Conservation (phyloP, 2,888 invertebrate genomes). For the Iphiclides podalirius region DNA sequence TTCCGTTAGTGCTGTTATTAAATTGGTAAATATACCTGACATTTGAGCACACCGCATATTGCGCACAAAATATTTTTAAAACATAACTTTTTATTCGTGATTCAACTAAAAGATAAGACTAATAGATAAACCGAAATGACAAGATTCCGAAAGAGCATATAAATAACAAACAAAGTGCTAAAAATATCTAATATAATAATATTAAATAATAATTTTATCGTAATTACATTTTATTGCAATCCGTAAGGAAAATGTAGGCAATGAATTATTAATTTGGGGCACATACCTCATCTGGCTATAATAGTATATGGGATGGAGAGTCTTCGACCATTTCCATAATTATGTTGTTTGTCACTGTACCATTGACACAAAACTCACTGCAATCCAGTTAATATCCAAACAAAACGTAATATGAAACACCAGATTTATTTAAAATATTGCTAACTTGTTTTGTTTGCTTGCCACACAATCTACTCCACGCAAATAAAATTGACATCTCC, state of each 20-base stretch:
- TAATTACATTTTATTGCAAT: no score
- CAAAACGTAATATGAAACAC: neutral
- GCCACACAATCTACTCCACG: neutral
- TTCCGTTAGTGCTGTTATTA: no score
- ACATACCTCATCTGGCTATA: conserved; percentile 20
- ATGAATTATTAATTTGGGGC: conserved; percentile 15
- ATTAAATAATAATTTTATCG: no score
- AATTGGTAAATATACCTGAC: no score
- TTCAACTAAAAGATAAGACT: neutral
- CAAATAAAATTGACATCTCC: no score
- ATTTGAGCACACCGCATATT: no score
- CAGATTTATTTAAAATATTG: neutral
- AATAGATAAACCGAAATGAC: neutral
- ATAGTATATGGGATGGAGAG: neutral
- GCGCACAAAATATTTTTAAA: no score
- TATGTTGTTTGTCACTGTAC: conserved; percentile 5
- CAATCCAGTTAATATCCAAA: conserved; percentile 14
- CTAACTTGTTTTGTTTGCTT: conserved; percentile 3
- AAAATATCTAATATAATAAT: no score
- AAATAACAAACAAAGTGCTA: no score
- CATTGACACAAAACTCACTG: conserved; percentile 20
- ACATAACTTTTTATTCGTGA: neutral
- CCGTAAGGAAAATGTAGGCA: conserved; percentile 1
- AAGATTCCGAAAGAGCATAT: neutral
- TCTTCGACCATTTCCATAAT: neutral